phyloP scores from a whole-genome alignment of 2,888 invertebrate genomes.

The Drosophila seclusa region DNA sequence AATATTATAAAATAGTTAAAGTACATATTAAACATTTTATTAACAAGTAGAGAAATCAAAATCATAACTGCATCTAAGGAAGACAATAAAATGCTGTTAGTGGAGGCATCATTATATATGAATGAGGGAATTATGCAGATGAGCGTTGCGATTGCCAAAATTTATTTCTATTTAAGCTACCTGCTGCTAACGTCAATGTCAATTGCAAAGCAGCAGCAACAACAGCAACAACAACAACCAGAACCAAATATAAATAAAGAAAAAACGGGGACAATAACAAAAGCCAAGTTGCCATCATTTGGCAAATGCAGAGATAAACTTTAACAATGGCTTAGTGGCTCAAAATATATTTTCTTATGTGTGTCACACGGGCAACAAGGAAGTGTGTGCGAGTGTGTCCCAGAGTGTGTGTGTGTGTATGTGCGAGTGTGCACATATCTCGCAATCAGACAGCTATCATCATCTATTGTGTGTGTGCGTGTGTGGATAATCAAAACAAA shows the following conservation, averaged over 20 bases:
- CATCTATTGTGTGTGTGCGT: constrained; percentile 42
- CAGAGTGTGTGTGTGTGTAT: background rate
- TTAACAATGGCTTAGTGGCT: constrained; percentile 75
- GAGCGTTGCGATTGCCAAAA: constrained; percentile 35
- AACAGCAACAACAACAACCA: background rate
- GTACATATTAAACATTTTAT: background rate
- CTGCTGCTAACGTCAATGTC: constrained; percentile 57
- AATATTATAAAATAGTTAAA: background rate
- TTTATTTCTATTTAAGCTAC: constrained; percentile 65
- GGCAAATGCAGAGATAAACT: constrained; percentile 74
- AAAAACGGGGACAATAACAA: constrained; percentile 37
- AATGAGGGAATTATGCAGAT: constrained; percentile 42
- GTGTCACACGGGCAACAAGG: constrained; percentile 52
- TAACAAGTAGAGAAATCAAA: background rate
- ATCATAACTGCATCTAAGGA: background rate
- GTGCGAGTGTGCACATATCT: constrained; percentile 28
- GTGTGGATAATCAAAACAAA: constrained; percentile 71
- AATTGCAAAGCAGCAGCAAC: constrained; percentile 30
- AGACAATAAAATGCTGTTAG: constrained; percentile 26
- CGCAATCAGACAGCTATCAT: constrained; percentile 59
- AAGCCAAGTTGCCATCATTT: constrained; percentile 63
- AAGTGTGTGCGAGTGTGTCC: constrained; percentile 8
- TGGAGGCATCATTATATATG: constrained; percentile 48
- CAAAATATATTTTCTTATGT: constrained; percentile 62
- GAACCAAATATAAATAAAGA: constrained; percentile 17